Evolutionary conservation across 1,140 invertebrate genomes (phyloP).

Genomic region (Ruditapes philippinarum): DNA sequence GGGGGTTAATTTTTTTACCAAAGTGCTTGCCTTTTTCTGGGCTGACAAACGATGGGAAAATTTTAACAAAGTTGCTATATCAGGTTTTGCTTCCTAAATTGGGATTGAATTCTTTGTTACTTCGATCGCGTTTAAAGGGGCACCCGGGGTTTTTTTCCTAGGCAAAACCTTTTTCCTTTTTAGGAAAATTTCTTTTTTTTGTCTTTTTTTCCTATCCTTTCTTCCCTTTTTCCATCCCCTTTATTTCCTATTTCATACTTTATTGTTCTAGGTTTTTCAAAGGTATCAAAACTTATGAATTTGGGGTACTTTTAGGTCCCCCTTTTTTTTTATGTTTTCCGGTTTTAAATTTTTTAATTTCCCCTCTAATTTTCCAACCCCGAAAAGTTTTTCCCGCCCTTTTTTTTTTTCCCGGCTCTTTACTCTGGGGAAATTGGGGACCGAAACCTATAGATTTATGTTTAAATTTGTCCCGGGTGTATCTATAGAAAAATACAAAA

Average conservation of each 20-base stretch:
- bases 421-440: too few species aligned
- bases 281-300: conserved; percentile 82
- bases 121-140: too few species aligned
- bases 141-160: too few species aligned
- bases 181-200: too few species aligned
- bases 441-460: too few species aligned
- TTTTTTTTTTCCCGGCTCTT: conserved; percentile 72
- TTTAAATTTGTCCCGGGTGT: conserved; percentile 81
- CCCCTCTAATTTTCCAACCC: conserved; percentile 80
- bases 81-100: too few species aligned
- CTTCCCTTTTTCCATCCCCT: conserved; percentile 82
- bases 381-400: conserved; percentile 78
- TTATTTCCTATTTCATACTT: too few species aligned
- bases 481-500: conserved; percentile 78
- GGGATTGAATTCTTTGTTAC: conserved; percentile 24
- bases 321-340: conserved; percentile 66
- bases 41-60: conserved; percentile 73
- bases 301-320: conserved; percentile 48
- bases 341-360: conserved; percentile 82
- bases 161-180: too few species aligned
- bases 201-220: conserved; percentile 78
- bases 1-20: conserved; percentile 80
- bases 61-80: conserved; percentile 75
- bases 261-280: too few species aligned
- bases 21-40: conserved; percentile 80